Conservation (phyloP, 2,888 invertebrate genomes). For the Pristionchus exspectatus region DNA sequence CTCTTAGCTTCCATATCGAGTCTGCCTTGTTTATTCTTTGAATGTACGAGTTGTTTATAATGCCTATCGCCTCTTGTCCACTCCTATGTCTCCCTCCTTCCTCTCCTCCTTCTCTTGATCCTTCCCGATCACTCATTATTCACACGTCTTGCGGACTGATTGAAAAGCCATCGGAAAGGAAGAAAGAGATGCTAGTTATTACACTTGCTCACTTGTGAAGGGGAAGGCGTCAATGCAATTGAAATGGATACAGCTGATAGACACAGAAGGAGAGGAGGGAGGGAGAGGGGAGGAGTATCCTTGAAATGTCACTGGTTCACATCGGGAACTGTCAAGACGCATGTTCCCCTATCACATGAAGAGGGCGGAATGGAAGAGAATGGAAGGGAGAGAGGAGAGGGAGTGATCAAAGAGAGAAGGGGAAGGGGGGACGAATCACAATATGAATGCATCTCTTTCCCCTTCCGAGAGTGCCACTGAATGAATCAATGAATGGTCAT, state of each 20-base stretch:
- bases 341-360: slow-evolving; percentile 47
- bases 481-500: slow-evolving; percentile 42
- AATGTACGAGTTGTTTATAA: background rate
- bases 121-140: slow-evolving; percentile 44
- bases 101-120: slow-evolving; percentile 12
- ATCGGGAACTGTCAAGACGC: slow-evolving; percentile 42
- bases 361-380: slow-evolving; percentile 1
- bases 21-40: background rate
- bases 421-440: background rate
- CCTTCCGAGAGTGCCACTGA: slow-evolving; percentile 23
- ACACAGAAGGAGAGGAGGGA: background rate
- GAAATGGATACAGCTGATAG: slow-evolving; percentile 25
- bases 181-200: slow-evolving; percentile 44
- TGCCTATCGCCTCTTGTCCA: background rate
- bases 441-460: slow-evolving; percentile 29
- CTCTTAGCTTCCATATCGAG: background rate
- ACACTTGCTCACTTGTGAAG: slow-evolving; percentile 9
- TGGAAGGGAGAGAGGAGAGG: background rate
- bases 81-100: background rate
- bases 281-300: background rate
- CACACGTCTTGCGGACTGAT: slow-evolving; percentile 28
- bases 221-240: background rate
- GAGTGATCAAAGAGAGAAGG: background rate
- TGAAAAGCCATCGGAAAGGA: slow-evolving; percentile 31
- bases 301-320: slow-evolving; percentile 20